Base-by-base conservation (phyloP, 2,888 invertebrate genomes). In the Mesorhabditis spiculigera region DNA sequence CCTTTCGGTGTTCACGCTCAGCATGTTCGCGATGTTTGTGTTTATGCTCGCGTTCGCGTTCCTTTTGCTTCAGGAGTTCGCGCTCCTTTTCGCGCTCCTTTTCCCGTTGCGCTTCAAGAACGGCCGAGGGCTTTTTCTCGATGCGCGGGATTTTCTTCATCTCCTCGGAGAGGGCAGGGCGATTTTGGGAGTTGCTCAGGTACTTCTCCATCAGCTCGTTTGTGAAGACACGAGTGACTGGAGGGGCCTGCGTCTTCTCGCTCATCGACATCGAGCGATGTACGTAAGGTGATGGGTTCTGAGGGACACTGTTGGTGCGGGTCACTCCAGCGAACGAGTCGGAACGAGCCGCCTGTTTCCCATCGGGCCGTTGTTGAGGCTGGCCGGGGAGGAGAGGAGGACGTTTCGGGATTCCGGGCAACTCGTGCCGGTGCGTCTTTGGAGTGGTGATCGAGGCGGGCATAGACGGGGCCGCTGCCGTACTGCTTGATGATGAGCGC, bases 1-100 rank as follows among this genome's bases (percentile, higher is more conserved):
- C 68, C 64, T 71, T n/a, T 50, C 58, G 58, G 8, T 50, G 58
- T 50, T 50, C 58, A 10, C n/a, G 28, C 28, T 28, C 28, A 28
- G 28, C 28, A 28, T 28, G 8, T 10, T 50, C 58, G n/a, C 58
- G 58, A 50, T 50, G 58, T 50, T 50, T 50, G 58, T 50, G 58
- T 3, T 50, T 50, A n/a, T 50, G 58, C 58, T 50, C 58, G 28
- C 28, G 28, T 28, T 28, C 28, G 28, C 28, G 28, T 50, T 50
- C n/a, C 58, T 50, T n/a, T n/a, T 50, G 8, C 58, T 50, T n/a
- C 8, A 10, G 58, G 58, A 13, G 58, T n/a, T 50, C n/a, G 58
- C n/a, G 10, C 58, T 50, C 58, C 58, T 50, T 50, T 50, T 50
- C 58, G 10, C 58, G 8, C n/a, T 50, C 58, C n/a, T 50, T 50